Percentiles rank a stretch among this genome's conserved stretches.
These are phyloP conservation scores for Prorops nasuta DNA, from an alignment of 1,140 invertebrate genomes.

Conservation along the genomic window DNA sequence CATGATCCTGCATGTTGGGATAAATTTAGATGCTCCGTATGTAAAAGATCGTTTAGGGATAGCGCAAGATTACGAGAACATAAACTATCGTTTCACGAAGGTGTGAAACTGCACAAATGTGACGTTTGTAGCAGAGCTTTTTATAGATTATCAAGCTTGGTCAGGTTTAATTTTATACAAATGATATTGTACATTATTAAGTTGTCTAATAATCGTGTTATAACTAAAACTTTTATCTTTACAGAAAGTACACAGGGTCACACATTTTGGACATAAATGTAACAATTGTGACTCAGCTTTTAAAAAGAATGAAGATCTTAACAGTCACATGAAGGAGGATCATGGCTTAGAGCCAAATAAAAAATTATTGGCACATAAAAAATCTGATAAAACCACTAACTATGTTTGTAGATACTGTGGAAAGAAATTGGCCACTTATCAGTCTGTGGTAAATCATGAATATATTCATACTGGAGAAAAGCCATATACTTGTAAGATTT, in stretches of 20 bases:
- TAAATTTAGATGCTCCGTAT: conserved; percentile 33
- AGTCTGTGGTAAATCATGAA: conserved; percentile 41
- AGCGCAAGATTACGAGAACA: conserved; percentile 34
- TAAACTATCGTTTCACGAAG: conserved; percentile 35
- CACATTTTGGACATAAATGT: conserved; percentile 1
- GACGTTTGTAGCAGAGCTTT: conserved; percentile 38
- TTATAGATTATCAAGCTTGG: conserved; percentile 19
- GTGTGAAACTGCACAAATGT: conserved; percentile 37
- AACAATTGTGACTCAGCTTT: not conserved
- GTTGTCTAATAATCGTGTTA: conserved; percentile 7
- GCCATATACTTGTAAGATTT: conserved; percentile 58
- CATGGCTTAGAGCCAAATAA: conserved; percentile 24
- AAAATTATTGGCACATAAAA: conserved; percentile 16
- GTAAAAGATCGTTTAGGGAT: conserved; percentile 38
- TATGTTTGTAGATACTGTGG: conserved; percentile 36
- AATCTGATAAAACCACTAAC: conserved; percentile 22
- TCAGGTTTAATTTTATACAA: not conserved
- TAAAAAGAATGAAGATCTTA: conserved; percentile 20
- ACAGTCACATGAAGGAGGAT: conserved; percentile 25
- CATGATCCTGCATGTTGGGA: conserved; percentile 43
- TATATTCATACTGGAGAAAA: conserved; percentile 60
- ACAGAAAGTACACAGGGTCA: not conserved
- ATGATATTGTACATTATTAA: not conserved
- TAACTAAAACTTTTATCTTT: not conserved
- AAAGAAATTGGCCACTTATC: conserved; percentile 33